A percentile compares a stretch with the other conserved stretches of the same genome.
phyloP scores from a whole-genome alignment of 2,797 vertebrate species.

The Clamator glandarius region DNA sequence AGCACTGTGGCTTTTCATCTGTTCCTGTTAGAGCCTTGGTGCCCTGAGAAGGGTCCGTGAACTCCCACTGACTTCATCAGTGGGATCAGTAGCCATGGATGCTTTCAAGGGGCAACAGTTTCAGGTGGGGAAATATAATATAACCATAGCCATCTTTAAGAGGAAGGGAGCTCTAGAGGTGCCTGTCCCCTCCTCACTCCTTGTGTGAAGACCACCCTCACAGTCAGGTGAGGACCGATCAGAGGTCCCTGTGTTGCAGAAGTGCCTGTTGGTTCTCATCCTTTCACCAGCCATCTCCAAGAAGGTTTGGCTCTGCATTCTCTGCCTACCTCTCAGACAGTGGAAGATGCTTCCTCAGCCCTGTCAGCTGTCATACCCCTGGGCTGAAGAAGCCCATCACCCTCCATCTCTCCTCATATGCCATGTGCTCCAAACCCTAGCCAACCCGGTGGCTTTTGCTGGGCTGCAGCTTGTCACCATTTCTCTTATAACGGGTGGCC shows the following conservation, averaged over 20 bases:
- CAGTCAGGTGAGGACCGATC: neutral
- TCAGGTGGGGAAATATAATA: neutral
- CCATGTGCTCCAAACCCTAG: neutral
- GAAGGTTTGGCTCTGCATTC: neutral
- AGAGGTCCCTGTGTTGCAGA: neutral
- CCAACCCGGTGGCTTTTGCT: neutral
- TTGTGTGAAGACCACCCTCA: neutral
- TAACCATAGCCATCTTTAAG: neutral
- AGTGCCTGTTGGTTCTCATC: neutral
- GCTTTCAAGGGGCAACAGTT: neutral
- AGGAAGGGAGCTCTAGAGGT: neutral
- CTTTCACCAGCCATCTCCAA: neutral
- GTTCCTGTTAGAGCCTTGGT: neutral
- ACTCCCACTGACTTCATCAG: rapidly evolving
- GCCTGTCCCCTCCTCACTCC: neutral
- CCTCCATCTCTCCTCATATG: rapidly evolving
- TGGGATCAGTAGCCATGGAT: neutral
- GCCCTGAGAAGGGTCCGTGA: neutral
- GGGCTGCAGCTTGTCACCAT: neutral
- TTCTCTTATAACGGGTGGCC: neutral
- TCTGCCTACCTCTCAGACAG: neutral
- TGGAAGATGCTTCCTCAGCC: neutral
- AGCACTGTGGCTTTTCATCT: neutral
- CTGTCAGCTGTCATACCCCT: neutral
- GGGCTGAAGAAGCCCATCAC: neutral